A percentile compares a stretch with the other conserved stretches of the same genome.
These are phyloP conservation scores for Cebus imitator DNA, from an alignment of 2,113 vertebrate species.

Conservation along the genomic window DNA sequence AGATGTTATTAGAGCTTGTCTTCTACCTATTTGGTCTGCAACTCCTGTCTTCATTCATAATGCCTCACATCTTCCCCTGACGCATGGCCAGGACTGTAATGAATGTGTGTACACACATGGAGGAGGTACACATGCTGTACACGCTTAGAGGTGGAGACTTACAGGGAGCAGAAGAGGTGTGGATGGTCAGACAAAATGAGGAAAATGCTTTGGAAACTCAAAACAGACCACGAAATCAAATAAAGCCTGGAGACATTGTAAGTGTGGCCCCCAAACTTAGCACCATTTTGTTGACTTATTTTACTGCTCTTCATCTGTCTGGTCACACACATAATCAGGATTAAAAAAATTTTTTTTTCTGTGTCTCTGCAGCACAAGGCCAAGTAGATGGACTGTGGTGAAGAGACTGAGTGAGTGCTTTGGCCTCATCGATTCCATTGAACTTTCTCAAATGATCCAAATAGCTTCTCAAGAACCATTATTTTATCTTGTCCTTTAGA, in stretches of 20 bases:
- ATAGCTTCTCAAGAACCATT: conserved; percentile 27
- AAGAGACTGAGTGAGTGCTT: not conserved
- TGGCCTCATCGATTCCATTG: not conserved
- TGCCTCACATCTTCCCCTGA: too few species aligned
- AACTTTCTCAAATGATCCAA: conserved; percentile 25
- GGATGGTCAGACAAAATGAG: not conserved
- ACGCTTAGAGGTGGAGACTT: not conserved
- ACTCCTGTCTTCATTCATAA: not conserved
- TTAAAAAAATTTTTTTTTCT: not conserved
- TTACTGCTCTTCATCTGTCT: not conserved
- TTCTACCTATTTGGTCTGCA: not conserved
- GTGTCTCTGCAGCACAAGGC: not conserved
- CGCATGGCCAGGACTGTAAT: not conserved
- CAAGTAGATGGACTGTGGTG: not conserved
- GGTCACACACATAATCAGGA: not conserved
- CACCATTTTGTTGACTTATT: not conserved
- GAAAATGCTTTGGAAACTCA: not conserved
- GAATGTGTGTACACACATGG: too few species aligned
- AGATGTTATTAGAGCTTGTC: not conserved
- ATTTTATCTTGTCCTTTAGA: conserved; percentile 34
- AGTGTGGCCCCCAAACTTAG: not conserved
- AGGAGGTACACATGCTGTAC: not conserved
- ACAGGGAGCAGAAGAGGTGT: not conserved
- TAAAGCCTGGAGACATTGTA: not conserved
- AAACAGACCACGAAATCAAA: not conserved